Evolutionary conservation across 2,888 invertebrate genomes (phyloP), one percentile per base, ranked within the genome.

Genomic region (Eilema caniola): DNA sequence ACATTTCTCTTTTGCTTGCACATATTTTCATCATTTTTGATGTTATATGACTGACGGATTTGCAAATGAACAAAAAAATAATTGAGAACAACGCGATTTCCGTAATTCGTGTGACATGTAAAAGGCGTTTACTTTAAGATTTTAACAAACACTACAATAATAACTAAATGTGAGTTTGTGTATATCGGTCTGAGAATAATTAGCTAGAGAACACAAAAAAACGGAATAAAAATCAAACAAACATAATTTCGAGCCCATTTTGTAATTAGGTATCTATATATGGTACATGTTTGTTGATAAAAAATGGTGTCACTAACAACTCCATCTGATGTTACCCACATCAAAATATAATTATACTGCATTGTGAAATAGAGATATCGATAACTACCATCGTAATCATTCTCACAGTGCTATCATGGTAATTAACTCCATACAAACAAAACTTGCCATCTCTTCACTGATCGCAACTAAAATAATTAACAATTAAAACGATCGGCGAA

Each of bases 331-430:
- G 53, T 20, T n/a, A 20, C n/a, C 20, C n/a, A 41, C 41, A n/a
- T 8, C 5, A 28, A 47, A 20, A 10, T n/a, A 53, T 53, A 53
- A 53, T n/a, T 53, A 53, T 5, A 7, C 53, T 20, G 14, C n/a
- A n/a, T 53, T 53, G n/a, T 53, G 53, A n/a, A 53, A 53, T 53
- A 53, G 53, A 53, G 53, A 20, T 53, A 53, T 53, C 53, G 20
- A 53, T 53, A 53, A 53, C n/a, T n/a, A 53, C n/a, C 53, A 53
- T 53, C 53, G 20, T 53, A 53, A n/a, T 53, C n/a, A 53, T 53
- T 53, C 53, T n/a, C 53, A 53, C 53, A 47, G 20, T 20, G 20
- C 4, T 47, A 20, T 47, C 20, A 53, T 53, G n/a, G 53, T n/a
- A 53, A 53, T 53, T 53, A n/a, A n/a, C 53, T 53, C n/a, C 10